These are phyloP conservation scores for Mus spicilegus DNA, from an alignment of 2,113 vertebrate species.

Conservation along the genomic window DNA sequence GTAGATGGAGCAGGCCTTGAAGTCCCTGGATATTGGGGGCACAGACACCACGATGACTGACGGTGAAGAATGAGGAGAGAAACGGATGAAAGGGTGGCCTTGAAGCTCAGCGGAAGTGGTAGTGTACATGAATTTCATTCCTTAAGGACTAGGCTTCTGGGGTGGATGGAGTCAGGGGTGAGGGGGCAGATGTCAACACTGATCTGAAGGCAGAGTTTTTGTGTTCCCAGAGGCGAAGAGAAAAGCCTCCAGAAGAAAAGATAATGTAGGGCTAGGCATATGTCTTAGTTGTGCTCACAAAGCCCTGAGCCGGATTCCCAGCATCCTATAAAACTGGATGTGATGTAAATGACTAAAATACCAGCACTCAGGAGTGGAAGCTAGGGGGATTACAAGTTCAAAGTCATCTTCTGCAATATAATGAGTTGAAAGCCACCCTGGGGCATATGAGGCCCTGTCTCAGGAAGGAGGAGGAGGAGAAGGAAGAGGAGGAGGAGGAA, in stretches of 20 bases:
- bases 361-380: not conserved
- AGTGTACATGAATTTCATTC: rapidly evolving
- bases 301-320: not conserved
- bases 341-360: too few species aligned
- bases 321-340: not conserved
- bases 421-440: not conserved
- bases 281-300: not conserved
- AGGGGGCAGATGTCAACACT: not conserved
- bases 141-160: not conserved
- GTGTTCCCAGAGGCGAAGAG: not conserved
- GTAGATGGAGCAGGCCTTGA: not conserved
- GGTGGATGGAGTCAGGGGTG: not conserved
- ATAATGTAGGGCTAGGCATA: not conserved
- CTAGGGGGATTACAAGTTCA: not conserved
- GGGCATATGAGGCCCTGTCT: not conserved
- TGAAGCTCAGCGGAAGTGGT: not conserved
- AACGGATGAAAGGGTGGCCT: not conserved
- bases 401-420: not conserved
- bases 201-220: not conserved
- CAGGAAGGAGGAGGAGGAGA: not conserved
- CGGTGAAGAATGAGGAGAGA: not conserved
- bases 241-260: conserved; percentile 2
- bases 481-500: not conserved
- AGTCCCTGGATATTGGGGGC: not conserved
- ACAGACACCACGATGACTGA: not conserved